Evolutionary conservation across 2,113 vertebrate genomes (phyloP).

Genomic region (Semicossyphus pulcher): DNA sequence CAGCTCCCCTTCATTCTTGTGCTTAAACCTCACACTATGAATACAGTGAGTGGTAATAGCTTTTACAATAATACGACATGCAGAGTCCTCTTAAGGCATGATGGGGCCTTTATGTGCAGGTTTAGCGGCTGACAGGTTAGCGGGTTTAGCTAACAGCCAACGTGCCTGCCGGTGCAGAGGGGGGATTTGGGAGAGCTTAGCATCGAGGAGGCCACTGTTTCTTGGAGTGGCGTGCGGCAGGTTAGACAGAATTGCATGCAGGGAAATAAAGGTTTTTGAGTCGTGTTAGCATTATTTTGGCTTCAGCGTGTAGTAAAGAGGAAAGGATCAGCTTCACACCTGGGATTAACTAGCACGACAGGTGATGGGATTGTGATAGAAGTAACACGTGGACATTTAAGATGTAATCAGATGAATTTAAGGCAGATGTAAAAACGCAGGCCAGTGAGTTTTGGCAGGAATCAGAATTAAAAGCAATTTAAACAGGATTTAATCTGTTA

Average conservation of each 20-base stretch:
- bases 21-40: constrained; percentile 39
- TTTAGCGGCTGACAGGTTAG: constrained; percentile 79
- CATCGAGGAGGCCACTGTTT: constrained; percentile 53
- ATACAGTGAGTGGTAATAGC: constrained; percentile 65
- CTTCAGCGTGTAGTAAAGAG: not conserved
- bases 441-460: not conserved
- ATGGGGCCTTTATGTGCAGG: constrained; percentile 75
- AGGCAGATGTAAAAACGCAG: not conserved
- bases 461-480: no score
- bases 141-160: constrained; percentile 75
- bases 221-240: constrained; percentile 49
- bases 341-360: constrained; percentile 42
- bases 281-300: constrained; percentile 16
- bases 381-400: not conserved
- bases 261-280: constrained; percentile 42
- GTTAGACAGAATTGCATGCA: constrained; percentile 28
- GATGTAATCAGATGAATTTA: constrained; percentile 2
- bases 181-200: constrained; percentile 75
- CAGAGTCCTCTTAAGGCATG: constrained; percentile 74
- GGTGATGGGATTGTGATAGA: constrained; percentile 10
- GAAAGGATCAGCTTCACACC: constrained; percentile 4
- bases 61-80: constrained; percentile 61
- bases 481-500: no score
- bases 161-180: constrained; percentile 68
- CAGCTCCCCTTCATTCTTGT: constrained; percentile 15